Conservation (phyloP, 2,797 vertebrate genomes). For the Setipinna tenuifilis region DNA sequence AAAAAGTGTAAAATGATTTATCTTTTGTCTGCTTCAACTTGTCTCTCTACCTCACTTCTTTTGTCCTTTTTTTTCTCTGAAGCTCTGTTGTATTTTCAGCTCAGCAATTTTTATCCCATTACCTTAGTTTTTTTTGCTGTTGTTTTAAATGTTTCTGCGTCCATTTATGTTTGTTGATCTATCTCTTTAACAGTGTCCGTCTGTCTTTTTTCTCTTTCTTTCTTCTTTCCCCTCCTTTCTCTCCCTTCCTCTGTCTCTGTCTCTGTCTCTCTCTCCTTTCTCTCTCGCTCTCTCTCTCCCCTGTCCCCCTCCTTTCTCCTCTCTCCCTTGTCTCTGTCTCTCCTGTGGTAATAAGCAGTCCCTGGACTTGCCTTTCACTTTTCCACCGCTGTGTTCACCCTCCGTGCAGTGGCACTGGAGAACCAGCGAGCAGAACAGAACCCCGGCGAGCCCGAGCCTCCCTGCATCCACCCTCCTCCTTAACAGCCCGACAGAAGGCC, state of each 20-base stretch:
- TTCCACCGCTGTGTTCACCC: slow-evolving; percentile 19
- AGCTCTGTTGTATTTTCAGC: neutral
- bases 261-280: neutral
- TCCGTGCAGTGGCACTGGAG: slow-evolving; percentile 18
- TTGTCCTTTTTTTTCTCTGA: neutral
- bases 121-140: slow-evolving; percentile 34
- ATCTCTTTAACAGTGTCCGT: neutral
- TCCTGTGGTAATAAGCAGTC: slow-evolving; percentile 7
- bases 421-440: slow-evolving; percentile 8
- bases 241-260: slow-evolving; percentile 29
- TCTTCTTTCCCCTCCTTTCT: slow-evolving; percentile 35
- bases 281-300: neutral
- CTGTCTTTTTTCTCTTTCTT: slow-evolving; percentile 21
- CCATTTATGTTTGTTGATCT: slow-evolving; percentile 2
- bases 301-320: slow-evolving; percentile 21
- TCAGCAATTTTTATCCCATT: slow-evolving; percentile 28
- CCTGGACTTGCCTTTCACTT: neutral
- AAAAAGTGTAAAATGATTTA: too few species aligned
- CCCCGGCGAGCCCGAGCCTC: neutral
- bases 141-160: slow-evolving; percentile 15
- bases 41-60: neutral
- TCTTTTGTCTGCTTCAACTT: neutral
- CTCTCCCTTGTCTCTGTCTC: slow-evolving; percentile 45
- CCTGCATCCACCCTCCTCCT: slow-evolving; percentile 10
- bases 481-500: slow-evolving; percentile 33